Evolutionary conservation across 2,888 invertebrate species (phyloP), one percentile per base, ranked within the genome.

Genomic region (Drosophila quinaria): DNA sequence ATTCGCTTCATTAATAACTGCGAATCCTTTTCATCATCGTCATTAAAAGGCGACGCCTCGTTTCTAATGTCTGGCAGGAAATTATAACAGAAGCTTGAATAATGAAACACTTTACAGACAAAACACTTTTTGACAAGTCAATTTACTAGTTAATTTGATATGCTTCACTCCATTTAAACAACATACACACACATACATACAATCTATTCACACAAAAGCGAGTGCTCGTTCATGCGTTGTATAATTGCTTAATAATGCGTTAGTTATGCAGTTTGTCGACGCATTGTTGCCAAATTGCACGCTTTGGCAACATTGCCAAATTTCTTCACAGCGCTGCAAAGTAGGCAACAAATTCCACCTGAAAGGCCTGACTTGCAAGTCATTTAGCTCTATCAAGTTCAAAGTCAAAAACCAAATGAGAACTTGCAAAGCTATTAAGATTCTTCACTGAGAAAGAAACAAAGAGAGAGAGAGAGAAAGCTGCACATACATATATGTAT

Each of bases 61-160:
- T 54, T 47, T 60, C 63, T 56, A 73, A 60, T 71, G 72, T 46
- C 67, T 56, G 73, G 51, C 76, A 76, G 72, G 64, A 71, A 78
- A 75, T 71, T 67, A 60, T 60, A 55, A 52, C 13, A 35, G 46
- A 46, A 52, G 41, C 55, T 58, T 74, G 64, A 71, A 77, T 74
- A 72, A 77, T 75, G 73, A 72, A 60, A 47, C 72, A 41, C 67
- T 70, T 70, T 55, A 8, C 55, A 31, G n/a, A 39, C 55, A 62
- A 56, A 67, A 70, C 72, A 64, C 80, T 78, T 78, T 81, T 89
- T 85, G 81, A 90, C 90, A 91, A 91, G 87, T 91, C 91, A 91
- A 91, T 91, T 91, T 85, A 78, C 76, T 79, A 85, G 81, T 84
- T 91, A 90, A 91, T 90, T 91, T 90, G 82, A 85, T 90, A 85